Percentiles rank a stretch among this genome's conserved stretches.
phyloP scores from a whole-genome alignment of 2,113 vertebrate species.

The Rallus limicola region DNA sequence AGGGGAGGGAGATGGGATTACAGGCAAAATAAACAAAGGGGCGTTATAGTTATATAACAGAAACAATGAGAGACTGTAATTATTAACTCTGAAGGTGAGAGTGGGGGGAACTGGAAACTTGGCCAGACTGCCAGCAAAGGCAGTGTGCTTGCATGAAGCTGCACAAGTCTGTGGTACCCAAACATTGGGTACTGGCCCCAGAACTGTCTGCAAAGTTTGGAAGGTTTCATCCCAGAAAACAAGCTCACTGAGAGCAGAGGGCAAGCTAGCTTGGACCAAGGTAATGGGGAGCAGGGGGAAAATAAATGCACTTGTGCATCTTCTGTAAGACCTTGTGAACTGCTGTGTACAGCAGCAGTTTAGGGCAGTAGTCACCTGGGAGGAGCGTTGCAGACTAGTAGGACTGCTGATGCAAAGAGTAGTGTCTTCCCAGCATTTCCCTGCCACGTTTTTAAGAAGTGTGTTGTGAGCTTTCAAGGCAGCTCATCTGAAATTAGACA shows the following conservation, averaged over 20 bases:
- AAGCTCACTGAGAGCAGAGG: not conserved
- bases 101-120: not conserved
- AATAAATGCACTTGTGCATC: not conserved
- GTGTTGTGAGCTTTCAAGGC: not conserved
- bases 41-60: not conserved
- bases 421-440: not conserved
- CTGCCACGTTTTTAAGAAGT: not conserved
- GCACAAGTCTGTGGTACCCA: not conserved
- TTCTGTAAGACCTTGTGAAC: not conserved
- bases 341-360: not conserved
- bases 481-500: not conserved
- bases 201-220: not conserved
- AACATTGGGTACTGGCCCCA: rapidly evolving
- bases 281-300: not conserved
- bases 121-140: not conserved
- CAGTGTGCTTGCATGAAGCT: not conserved
- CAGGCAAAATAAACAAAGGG: not conserved
- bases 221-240: not conserved
- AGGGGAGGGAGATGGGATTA: not conserved
- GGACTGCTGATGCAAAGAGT: not conserved
- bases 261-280: not conserved
- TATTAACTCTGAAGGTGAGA: not conserved
- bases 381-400: not conserved
- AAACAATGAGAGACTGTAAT: not conserved
- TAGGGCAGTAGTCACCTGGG: not conserved